Evolutionary conservation across 2,888 invertebrate genomes (phyloP).

Genomic region (Crossocerus cetratus): DNA sequence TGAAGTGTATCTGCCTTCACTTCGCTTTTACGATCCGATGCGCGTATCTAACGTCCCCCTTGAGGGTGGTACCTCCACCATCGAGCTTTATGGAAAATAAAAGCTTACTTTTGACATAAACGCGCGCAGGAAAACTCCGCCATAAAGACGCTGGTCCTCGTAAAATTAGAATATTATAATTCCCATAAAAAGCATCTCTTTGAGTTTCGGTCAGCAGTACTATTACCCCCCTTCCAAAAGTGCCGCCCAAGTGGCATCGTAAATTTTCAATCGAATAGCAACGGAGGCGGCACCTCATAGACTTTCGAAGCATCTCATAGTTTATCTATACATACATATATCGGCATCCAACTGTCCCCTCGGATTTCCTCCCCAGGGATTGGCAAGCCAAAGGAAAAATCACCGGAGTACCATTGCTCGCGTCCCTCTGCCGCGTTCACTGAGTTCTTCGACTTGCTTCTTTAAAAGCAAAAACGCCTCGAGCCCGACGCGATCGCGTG

Average conservation of each 20-base stretch:
- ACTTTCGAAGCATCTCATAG: background rate
- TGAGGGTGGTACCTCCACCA: too few species aligned
- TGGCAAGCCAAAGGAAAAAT: too few species aligned
- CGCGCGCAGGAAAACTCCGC: constrained; percentile 48
- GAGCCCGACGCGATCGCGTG: too few species aligned
- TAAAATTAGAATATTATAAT: constrained; percentile 65
- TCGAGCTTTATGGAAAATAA: constrained; percentile 66
- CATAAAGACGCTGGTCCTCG: constrained; percentile 46
- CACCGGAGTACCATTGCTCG: too few species aligned
- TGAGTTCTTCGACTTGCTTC: too few species aligned
- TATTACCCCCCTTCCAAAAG: background rate
- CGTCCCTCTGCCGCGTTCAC: too few species aligned
- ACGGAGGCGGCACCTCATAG: constrained; percentile 34
- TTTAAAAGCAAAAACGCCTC: too few species aligned
- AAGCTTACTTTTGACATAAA: constrained; percentile 57
- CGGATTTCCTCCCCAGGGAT: too few species aligned
- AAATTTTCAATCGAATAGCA: constrained; percentile 55
- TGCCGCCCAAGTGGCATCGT: constrained; percentile 38
- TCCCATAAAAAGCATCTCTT: constrained; percentile 42
- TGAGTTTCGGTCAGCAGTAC: background rate
- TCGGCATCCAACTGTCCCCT: too few species aligned
- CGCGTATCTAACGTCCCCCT: constrained; percentile 40
- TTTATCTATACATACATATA: too few species aligned
- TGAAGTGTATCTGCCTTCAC: constrained; percentile 38
- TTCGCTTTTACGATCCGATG: constrained; percentile 50